A percentile compares a stretch with the other conserved stretches of the same genome.
Conservation (phyloP, 2,888 invertebrate genomes). For the Ectemnius continuus region DNA sequence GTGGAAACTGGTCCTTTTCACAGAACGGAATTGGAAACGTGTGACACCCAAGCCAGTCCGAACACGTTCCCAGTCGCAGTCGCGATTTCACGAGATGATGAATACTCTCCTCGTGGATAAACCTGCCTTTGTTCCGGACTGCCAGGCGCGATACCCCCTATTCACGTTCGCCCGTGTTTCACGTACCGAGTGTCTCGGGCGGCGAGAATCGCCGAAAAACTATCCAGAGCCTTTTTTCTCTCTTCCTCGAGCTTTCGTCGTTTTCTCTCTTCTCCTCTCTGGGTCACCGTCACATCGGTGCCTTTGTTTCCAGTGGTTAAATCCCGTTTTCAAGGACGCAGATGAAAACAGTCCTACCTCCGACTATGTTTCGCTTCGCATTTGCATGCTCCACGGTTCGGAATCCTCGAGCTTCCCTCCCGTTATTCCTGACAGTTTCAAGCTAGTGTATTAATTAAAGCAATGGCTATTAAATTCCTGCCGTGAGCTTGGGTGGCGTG, state of each 20-base stretch:
- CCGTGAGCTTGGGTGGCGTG: too few relatives aligned
- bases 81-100: constrained; percentile 33
- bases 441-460: not conserved
- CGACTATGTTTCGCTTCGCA: not conserved
- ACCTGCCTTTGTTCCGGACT: constrained; percentile 50
- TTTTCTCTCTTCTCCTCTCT: constrained; percentile 1
- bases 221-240: not conserved
- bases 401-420: not conserved
- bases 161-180: constrained; percentile 16
- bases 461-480: too few relatives aligned
- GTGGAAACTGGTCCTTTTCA: constrained; percentile 22
- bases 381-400: too few relatives aligned
- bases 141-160: not conserved
- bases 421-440: not conserved
- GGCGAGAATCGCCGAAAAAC: constrained; percentile 21
- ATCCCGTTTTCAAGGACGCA: constrained; percentile 4
- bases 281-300: constrained; percentile 11
- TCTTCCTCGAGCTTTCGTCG: constrained; percentile 15
- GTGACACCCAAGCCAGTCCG: not conserved
- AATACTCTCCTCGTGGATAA: constrained; percentile 41
- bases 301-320: constrained; percentile 22
- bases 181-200: constrained; percentile 35
- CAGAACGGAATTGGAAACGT: constrained; percentile 10
- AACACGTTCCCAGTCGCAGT: constrained; percentile 7
- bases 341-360: not conserved